Conservation (phyloP, 2,797 vertebrate species). For the Thunnus albacares region DNA sequence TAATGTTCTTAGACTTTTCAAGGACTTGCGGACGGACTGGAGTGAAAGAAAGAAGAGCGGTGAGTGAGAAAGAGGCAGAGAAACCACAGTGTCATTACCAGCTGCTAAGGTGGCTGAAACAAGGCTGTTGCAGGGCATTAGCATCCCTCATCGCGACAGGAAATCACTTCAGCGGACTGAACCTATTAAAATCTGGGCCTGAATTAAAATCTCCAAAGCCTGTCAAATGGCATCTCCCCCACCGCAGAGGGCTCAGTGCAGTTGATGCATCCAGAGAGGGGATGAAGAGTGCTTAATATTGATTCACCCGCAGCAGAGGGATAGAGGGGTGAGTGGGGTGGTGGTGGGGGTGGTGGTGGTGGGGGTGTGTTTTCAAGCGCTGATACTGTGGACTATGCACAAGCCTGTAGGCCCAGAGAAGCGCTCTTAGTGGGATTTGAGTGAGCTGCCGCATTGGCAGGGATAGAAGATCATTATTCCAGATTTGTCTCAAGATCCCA, state of each 20-base stretch:
- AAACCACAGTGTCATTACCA: constrained; percentile 60
- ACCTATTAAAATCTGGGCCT: constrained; percentile 72
- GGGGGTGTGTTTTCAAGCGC: background rate
- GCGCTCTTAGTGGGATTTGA: constrained; percentile 66
- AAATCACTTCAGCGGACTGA: constrained; percentile 70
- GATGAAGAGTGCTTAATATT: constrained; percentile 76
- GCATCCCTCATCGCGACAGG: constrained; percentile 75
- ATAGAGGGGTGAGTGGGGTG: background rate
- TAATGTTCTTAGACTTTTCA: background rate
- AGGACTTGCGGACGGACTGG: background rate
- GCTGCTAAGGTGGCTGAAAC: constrained; percentile 70
- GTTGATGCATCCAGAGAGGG: constrained; percentile 59
- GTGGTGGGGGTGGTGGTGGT: background rate
- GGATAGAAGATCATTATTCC: constrained; percentile 70
- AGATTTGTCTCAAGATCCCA: constrained; percentile 66
- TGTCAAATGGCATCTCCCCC: constrained; percentile 61
- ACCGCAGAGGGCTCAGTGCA: constrained; percentile 52
- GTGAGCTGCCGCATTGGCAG: constrained; percentile 57
- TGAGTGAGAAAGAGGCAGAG: constrained; percentile 14
- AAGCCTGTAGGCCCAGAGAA: constrained; percentile 34
- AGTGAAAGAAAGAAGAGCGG: background rate
- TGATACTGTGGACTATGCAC: constrained; percentile 40
- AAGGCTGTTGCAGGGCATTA: constrained; percentile 60
- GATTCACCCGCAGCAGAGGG: constrained; percentile 64
- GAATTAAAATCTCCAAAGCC: constrained; percentile 76